These are phyloP conservation scores for Zoroaster sp. DNA, from an alignment of 53 echinoderm and acorn worm genomes.

Conservation along the genomic window DNA sequence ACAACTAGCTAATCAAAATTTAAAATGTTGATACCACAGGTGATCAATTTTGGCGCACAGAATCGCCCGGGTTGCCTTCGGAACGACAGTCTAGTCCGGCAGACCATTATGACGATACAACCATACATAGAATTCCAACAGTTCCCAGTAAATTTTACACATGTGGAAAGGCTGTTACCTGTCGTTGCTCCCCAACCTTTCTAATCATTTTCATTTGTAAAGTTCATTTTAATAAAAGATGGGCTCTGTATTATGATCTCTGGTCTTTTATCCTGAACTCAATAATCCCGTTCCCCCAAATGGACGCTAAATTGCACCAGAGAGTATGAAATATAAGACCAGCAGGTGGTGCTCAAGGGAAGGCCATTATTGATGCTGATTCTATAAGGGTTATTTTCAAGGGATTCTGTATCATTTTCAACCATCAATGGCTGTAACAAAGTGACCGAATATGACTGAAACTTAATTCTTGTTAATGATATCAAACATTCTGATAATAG, in stretches of 20 bases:
- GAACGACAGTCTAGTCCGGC: background rate
- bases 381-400: too few relatives aligned
- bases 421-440: too few relatives aligned
- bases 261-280: background rate
- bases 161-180: background rate
- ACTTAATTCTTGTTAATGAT: too few relatives aligned
- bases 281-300: background rate
- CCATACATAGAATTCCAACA: background rate
- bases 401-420: too few relatives aligned
- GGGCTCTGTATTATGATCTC: background rate
- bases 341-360: background rate
- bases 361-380: too few relatives aligned
- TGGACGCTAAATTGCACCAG: background rate
- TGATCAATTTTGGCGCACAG: background rate
- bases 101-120: background rate
- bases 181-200: background rate
- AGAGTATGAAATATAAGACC: background rate
- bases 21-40: background rate
- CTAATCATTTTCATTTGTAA: background rate
- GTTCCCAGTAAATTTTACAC: background rate
- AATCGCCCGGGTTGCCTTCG: background rate
- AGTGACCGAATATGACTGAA: too few relatives aligned
- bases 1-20: background rate
- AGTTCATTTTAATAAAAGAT: background rate
- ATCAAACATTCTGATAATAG: too few relatives aligned